phyloP scores from a whole-genome alignment of 1,140 invertebrate species.

The Oryctes rhinoceros region DNA sequence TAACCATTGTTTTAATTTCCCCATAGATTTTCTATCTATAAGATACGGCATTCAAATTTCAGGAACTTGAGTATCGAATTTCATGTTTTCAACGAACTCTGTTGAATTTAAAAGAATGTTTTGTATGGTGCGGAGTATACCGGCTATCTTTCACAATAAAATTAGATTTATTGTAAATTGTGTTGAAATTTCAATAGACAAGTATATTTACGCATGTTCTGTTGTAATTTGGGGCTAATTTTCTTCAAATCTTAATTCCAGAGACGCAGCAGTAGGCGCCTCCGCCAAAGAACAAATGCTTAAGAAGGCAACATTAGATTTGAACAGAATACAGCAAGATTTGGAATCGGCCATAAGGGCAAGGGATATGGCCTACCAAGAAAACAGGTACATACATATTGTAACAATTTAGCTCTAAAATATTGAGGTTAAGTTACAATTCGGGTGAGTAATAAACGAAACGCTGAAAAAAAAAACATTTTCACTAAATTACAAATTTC shows the following conservation, averaged over 20 bases:
- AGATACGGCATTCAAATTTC: no score
- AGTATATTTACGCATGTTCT: neutral
- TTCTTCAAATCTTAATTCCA: slow-evolving; percentile 41
- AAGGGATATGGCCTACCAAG: slow-evolving; percentile 49
- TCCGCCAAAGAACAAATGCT: slow-evolving; percentile 46
- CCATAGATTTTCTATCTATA: no score
- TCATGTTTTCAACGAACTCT: no score
- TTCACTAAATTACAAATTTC: neutral
- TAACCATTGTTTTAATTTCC: no score
- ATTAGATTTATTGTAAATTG: no score
- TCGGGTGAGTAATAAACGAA: no score
- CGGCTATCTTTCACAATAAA: no score
- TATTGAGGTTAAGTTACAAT: no score
- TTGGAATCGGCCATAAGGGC: slow-evolving; percentile 46
- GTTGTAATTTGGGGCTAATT: neutral
- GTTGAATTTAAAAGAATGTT: no score
- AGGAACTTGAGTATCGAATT: no score
- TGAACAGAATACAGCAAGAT: slow-evolving; percentile 48
- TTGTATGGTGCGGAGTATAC: no score
- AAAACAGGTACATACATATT: slow-evolving; percentile 44
- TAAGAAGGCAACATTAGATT: slow-evolving; percentile 45
- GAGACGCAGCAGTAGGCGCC: slow-evolving; percentile 43
- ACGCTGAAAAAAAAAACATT: neutral
- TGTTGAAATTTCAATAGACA: neutral
- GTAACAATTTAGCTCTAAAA: no score